These are phyloP conservation scores for Tinea trinotella DNA, from an alignment of 2,888 invertebrate genomes.

Conservation along the genomic window DNA sequence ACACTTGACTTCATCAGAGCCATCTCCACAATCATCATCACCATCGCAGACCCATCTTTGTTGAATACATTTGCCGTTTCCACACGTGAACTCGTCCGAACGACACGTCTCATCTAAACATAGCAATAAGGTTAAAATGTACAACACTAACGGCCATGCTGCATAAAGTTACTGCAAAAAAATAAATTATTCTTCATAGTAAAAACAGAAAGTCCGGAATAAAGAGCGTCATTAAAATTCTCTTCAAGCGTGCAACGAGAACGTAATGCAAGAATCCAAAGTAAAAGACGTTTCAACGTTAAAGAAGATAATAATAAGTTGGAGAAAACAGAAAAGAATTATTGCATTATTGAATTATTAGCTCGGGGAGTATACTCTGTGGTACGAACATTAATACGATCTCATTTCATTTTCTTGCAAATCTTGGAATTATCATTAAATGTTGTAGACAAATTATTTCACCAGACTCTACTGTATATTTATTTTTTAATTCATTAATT, in stretches of 20 bases:
- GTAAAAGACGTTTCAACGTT: constrained; percentile 26
- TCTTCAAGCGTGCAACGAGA: constrained; percentile 29
- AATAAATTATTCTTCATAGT: background rate
- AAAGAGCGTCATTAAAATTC: constrained; percentile 34
- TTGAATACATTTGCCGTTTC: constrained; percentile 90
- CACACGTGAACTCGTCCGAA: constrained; percentile 93
- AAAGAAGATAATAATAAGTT: constrained; percentile 25
- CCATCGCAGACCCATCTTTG: constrained; percentile 89
- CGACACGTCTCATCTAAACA: constrained; percentile 88
- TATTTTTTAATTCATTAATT: constrained; percentile 42
- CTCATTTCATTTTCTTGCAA: constrained; percentile 24
- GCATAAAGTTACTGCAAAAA: background rate
- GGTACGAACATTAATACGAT: constrained; percentile 18
- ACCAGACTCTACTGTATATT: constrained; percentile 19
- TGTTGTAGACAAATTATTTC: constrained; percentile 32
- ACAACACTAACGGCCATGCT: background rate
- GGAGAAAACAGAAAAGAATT: constrained; percentile 27
- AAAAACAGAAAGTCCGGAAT: background rate
- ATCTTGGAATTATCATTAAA: constrained; percentile 26
- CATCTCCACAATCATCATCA: constrained; percentile 90
- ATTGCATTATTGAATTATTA: constrained; percentile 26
- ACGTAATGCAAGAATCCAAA: constrained; percentile 22
- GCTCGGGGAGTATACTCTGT: constrained; percentile 5
- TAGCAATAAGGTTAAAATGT: background rate
- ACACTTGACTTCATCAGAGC: constrained; percentile 85